Percentiles rank a stretch among this genome's conserved stretches.
Conservation (phyloP, 2,113 vertebrate genomes). For the Chitala chitala region DNA sequence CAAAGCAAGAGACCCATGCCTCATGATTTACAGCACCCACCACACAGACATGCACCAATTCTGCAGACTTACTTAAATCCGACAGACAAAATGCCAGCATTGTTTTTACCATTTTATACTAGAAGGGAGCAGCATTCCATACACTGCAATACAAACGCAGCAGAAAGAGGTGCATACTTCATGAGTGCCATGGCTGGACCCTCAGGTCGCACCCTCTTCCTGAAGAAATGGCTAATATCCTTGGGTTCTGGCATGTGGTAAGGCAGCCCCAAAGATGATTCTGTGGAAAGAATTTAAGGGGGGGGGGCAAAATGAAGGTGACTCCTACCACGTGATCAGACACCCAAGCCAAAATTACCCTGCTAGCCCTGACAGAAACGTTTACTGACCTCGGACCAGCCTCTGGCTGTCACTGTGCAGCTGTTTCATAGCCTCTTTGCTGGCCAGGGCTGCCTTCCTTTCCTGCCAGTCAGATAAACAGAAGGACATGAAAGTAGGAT, state of each 20-base stretch:
- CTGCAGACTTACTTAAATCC: too few species aligned
- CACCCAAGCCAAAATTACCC: neutral
- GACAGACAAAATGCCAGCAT: too few species aligned
- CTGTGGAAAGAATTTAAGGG: too few species aligned
- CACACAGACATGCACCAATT: too few species aligned
- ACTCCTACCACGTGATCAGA: neutral
- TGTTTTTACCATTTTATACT: too few species aligned
- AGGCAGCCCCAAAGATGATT: slow-evolving; percentile 77
- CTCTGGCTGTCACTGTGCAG: slow-evolving; percentile 91
- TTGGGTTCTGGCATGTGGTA: slow-evolving; percentile 89
- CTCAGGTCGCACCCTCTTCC: slow-evolving; percentile 64
- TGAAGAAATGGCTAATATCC: slow-evolving; percentile 85
- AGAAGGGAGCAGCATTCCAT: neutral
- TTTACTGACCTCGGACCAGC: slow-evolving; percentile 79
- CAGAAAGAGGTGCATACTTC: slow-evolving; percentile 68
- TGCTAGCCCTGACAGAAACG: too few species aligned
- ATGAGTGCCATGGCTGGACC: slow-evolving; percentile 79
- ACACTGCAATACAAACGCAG: neutral
- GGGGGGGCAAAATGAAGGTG: neutral
- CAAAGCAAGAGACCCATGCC: too few species aligned
- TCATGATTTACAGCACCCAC: too few species aligned
- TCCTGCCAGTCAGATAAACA: slow-evolving; percentile 61
- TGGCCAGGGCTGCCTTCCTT: slow-evolving; percentile 81
- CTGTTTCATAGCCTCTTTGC: slow-evolving; percentile 86
- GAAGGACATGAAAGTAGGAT: too few species aligned